Evolutionary conservation across 2,797 vertebrate species (phyloP).

Genomic region (Gambusia yucatana): DNA sequence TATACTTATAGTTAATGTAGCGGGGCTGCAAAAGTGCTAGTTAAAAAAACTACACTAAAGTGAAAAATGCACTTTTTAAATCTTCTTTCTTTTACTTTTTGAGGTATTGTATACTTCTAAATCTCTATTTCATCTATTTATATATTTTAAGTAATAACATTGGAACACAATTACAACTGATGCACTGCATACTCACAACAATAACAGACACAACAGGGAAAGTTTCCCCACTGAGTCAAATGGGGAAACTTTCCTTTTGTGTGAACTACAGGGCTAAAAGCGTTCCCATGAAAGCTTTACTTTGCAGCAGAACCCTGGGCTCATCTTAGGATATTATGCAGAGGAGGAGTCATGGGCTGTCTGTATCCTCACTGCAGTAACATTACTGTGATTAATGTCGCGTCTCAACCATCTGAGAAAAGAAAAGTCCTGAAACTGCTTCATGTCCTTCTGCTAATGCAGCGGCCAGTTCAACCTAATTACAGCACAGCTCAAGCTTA

Average conservation of each 20-base stretch:
- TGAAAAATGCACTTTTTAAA: slow-evolving; percentile 5
- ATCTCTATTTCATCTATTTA: background rate
- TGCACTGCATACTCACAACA: slow-evolving; percentile 40
- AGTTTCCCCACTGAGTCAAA: slow-evolving; percentile 52
- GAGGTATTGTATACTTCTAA: slow-evolving; percentile 18
- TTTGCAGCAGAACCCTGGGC: slow-evolving; percentile 60
- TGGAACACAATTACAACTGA: slow-evolving; percentile 10
- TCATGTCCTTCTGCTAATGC: slow-evolving; percentile 72
- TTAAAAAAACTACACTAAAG: slow-evolving; percentile 9
- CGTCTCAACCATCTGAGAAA: slow-evolving; percentile 69
- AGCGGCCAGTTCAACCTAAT: slow-evolving; percentile 75
- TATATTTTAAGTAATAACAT: slow-evolving; percentile 15
- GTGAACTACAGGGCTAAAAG: slow-evolving; percentile 64
- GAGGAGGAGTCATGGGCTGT: slow-evolving; percentile 68
- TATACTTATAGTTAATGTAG: slow-evolving; percentile 16
- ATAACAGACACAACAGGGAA: slow-evolving; percentile 39
- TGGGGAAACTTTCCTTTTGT: slow-evolving; percentile 31
- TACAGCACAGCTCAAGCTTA: slow-evolving; percentile 66
- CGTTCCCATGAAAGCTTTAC: slow-evolving; percentile 63
- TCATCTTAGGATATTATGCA: slow-evolving; percentile 76
- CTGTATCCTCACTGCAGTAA: slow-evolving; percentile 65
- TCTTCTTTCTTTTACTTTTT: slow-evolving; percentile 7
- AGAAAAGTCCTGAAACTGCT: slow-evolving; percentile 72
- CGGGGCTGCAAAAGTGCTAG: slow-evolving; percentile 13
- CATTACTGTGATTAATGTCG: slow-evolving; percentile 80